Base-by-base conservation (phyloP, 2,888 invertebrate species). In the Calameuta idolon region DNA sequence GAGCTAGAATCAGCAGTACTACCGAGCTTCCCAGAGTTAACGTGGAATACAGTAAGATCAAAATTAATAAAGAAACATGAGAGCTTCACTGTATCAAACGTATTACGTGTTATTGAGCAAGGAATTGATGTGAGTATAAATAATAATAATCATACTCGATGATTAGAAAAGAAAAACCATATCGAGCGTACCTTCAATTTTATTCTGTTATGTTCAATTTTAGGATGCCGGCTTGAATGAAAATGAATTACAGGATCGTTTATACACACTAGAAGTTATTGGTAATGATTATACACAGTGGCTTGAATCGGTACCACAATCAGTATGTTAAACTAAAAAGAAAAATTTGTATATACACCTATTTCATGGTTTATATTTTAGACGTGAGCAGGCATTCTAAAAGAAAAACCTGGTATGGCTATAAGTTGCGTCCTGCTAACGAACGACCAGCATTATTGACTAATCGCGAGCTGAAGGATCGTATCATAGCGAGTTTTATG, bases 301-400 rank as follows among this genome's bases (percentile, higher is more conserved):
- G 55, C 55, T 55, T 23, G 55, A 55, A 55, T 55, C 55, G 55
- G 55, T 55, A 55, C 55, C 55, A 55, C 55, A 55, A 23, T 55
- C 0, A 55, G 9, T 55, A 55, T 23, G 9, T 23, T 0, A 23
- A 23, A 9, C 55, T 55, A 55, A 55, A 40, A 40, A 37, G 12
- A 37, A 55, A 23, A 9, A 23, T 55, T 55, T 55, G 23, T 23
- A 55, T 23, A 23, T 55, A 55, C 2, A 55, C 23, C 40, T 71
- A n/a, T 79, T 75, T 75, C 3, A 15, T 30, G 31, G 33, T 71
- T 71, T 33, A 23, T 40, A 34, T 82, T 84, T 37, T 69, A 90
- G 90, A 90, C 11, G 31, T 87, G 11, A 90, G 90, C 79, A 87
- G 87, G 81, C 90, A 90, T 80, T 81, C 81, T 35, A 82, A 80